Evolutionary conservation across 2,888 invertebrate species (phyloP).

Genomic region (Epistrophella euchroma): DNA sequence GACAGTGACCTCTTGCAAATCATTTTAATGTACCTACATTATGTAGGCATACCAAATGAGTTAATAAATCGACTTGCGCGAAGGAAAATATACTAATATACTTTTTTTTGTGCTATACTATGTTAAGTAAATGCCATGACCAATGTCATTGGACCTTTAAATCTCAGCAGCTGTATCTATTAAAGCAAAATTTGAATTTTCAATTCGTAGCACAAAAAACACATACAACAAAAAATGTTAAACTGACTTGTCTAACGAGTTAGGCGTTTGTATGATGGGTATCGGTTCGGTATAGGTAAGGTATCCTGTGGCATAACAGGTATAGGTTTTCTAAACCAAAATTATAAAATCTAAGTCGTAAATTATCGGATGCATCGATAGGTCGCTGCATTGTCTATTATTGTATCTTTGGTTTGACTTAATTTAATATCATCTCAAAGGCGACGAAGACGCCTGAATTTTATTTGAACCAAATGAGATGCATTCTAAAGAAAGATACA

Average conservation of each 20-base stretch:
- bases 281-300: no score
- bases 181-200: slow-evolving; percentile 46
- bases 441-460: not conserved
- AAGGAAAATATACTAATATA: not conserved
- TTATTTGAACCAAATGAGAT: not conserved
- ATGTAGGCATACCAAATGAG: not conserved
- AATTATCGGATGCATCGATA: slow-evolving; percentile 6
- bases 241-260: slow-evolving; percentile 11
- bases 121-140: not conserved
- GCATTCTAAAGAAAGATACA: not conserved
- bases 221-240: not conserved
- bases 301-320: slow-evolving; percentile 6
- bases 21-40: not conserved
- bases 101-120: not conserved
- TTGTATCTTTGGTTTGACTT: not conserved
- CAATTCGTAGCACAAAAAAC: not conserved
- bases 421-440: not conserved
- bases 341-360: not conserved
- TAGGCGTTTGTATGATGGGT: no score
- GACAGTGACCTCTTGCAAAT: slow-evolving; percentile 6
- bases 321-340: not conserved
- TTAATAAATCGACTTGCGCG: not conserved
- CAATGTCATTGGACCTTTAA: slow-evolving; percentile 36
- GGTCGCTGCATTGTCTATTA: not conserved
- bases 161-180: not conserved